These are phyloP conservation scores for Pantelozetes paolii DNA, from an alignment of 2,888 invertebrate genomes.

Conservation along the genomic window DNA sequence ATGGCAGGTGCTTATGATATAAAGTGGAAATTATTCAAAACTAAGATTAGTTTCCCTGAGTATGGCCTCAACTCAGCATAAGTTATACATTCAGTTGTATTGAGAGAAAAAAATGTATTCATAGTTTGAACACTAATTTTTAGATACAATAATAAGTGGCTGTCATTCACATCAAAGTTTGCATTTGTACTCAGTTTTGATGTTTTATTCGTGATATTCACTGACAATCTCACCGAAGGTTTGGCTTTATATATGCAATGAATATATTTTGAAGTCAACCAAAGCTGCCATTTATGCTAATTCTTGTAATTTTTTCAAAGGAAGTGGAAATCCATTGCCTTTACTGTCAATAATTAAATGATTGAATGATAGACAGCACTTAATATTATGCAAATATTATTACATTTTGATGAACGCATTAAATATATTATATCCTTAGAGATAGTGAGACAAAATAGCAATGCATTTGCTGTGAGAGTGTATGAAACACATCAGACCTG, in stretches of 20 bases:
- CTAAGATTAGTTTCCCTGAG: constrained; percentile 23
- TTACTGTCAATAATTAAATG: constrained; percentile 35
- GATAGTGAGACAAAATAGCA: not conserved
- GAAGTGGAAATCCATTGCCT: constrained; percentile 19
- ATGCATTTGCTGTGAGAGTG: not conserved
- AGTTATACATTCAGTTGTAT: not conserved
- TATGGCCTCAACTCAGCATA: not conserved
- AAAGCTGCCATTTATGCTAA: constrained; percentile 30
- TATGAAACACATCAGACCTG: not conserved
- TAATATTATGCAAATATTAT: constrained; percentile 6
- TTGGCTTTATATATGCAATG: not conserved
- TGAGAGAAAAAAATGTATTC: constrained; percentile 20
- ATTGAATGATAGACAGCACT: constrained; percentile 26
- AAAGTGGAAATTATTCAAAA: constrained; percentile 26
- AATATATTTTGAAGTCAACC: not conserved
- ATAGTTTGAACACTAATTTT: constrained; percentile 10
- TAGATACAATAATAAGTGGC: constrained; percentile 32
- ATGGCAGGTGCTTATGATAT: constrained; percentile 33
- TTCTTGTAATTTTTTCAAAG: constrained; percentile 10
- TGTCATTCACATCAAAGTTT: constrained; percentile 28
- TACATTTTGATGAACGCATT: not conserved
- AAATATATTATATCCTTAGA: not conserved
- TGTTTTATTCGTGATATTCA: constrained; percentile 29
- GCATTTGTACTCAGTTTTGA: constrained; percentile 29
- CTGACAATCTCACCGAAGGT: not conserved